phyloP scores from a whole-genome alignment of 2,797 vertebrate species.

The Microctenopoma lineatum region DNA sequence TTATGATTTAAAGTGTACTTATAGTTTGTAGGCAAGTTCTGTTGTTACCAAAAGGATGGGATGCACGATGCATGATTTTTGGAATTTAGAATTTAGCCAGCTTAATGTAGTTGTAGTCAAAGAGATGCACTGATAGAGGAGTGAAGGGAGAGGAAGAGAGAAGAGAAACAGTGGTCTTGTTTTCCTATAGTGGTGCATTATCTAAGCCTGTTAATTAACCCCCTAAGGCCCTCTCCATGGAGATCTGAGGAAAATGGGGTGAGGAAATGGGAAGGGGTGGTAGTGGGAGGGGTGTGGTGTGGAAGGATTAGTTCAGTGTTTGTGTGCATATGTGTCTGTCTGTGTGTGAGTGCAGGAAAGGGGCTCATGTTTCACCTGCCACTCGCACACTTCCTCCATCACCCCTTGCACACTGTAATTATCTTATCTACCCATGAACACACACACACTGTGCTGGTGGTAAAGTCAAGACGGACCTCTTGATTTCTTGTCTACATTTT shows the following conservation, averaged over 20 bases:
- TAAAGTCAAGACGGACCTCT: neutral
- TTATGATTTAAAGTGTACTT: neutral
- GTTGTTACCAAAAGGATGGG: no score
- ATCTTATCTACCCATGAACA: slow-evolving; percentile 9
- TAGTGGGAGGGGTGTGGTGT: slow-evolving; percentile 41
- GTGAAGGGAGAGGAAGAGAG: slow-evolving; percentile 27
- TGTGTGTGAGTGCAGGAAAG: slow-evolving; percentile 44
- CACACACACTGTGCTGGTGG: neutral
- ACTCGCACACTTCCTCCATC: slow-evolving; percentile 12
- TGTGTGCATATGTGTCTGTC: slow-evolving; percentile 49
- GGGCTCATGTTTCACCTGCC: slow-evolving; percentile 43
- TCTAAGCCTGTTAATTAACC: slow-evolving; percentile 86
- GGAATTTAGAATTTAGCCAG: neutral
- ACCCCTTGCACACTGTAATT: neutral
- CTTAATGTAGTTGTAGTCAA: neutral
- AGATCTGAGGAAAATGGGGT: slow-evolving; percentile 76
- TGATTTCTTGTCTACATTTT: neutral
- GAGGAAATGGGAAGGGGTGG: slow-evolving; percentile 48
- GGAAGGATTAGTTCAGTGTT: slow-evolving; percentile 1
- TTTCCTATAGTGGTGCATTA: slow-evolving; percentile 84
- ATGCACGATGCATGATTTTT: no score
- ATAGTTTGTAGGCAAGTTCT: no score
- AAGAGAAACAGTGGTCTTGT: slow-evolving; percentile 70
- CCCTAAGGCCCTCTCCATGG: slow-evolving; percentile 78
- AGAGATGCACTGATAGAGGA: slow-evolving; percentile 8